A percentile compares a stretch with the other conserved stretches of the same genome.
Conservation (phyloP, 64 coral and sea anemone species). For the Astreopora myriophthalma region DNA sequence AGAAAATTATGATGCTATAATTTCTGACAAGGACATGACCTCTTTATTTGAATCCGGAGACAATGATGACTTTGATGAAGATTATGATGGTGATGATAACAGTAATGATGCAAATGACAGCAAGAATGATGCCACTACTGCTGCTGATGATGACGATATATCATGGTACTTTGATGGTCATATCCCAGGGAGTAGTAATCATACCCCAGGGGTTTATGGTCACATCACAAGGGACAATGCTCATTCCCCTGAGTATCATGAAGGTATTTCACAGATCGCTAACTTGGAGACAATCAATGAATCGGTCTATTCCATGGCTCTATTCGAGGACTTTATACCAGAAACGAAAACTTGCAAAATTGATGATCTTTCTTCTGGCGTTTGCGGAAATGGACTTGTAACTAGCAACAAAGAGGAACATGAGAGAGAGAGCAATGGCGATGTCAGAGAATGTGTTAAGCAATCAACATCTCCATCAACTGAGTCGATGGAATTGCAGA, state of each 20-base stretch:
- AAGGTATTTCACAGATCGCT: not conserved
- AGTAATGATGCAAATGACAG: not conserved
- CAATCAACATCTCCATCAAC: not conserved
- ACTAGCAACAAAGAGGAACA: not conserved
- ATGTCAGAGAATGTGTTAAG: not conserved
- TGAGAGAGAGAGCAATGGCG: not conserved
- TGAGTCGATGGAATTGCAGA: not conserved
- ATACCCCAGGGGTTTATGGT: not conserved
- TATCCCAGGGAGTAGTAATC: not conserved
- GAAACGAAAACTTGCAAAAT: not conserved
- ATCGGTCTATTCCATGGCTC: not conserved
- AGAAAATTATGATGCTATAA: not conserved
- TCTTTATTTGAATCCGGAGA: not conserved
- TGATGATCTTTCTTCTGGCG: not conserved
- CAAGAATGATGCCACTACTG: not conserved
- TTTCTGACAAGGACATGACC: not conserved
- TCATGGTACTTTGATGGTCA: conserved; percentile 41
- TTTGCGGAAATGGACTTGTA: not conserved
- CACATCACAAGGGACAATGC: not conserved
- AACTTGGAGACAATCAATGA: not conserved
- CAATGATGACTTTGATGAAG: not conserved
- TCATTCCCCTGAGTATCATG: not conserved
- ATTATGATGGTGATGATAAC: not conserved
- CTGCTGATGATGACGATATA: not conserved
- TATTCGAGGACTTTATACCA: not conserved